Conservation (phyloP, 2,113 vertebrate species). For the Lipophrys pholis region DNA sequence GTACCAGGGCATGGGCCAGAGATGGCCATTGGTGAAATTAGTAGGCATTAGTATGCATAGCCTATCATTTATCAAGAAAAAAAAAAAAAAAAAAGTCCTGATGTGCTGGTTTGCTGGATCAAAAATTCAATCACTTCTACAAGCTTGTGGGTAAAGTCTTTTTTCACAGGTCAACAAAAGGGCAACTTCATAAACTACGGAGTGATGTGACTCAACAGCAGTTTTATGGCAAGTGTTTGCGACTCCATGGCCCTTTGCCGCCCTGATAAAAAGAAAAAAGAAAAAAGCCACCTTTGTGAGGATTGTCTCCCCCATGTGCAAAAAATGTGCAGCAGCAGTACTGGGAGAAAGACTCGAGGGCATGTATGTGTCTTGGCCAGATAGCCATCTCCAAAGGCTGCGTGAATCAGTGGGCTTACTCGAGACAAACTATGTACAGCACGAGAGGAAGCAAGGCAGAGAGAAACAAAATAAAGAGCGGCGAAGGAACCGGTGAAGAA, state of each 20-base stretch:
- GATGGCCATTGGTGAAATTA: slow-evolving; percentile 29
- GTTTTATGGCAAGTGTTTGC: slow-evolving; percentile 51
- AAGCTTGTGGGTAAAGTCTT: neutral
- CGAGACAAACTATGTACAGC: slow-evolving; percentile 67
- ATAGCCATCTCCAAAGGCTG: slow-evolving; percentile 76
- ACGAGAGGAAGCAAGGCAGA: slow-evolving; percentile 32
- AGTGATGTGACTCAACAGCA: slow-evolving; percentile 46
- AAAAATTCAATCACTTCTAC: slow-evolving; percentile 2
- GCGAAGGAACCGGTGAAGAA: neutral
- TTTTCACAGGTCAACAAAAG: slow-evolving; percentile 38
- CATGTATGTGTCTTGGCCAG: slow-evolving; percentile 65
- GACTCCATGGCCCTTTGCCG: slow-evolving; percentile 27
- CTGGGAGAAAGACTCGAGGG: slow-evolving; percentile 57
- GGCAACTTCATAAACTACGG: slow-evolving; percentile 26
- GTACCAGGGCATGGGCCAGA: slow-evolving; percentile 20
- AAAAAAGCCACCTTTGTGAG: slow-evolving; percentile 72
- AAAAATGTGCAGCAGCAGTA: slow-evolving; percentile 61
- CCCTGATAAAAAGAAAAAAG: slow-evolving; percentile 2
- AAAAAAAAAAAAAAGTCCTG: neutral
- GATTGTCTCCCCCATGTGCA: slow-evolving; percentile 50
- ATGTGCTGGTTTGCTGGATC: too few species aligned
- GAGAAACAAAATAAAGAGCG: slow-evolving; percentile 30
- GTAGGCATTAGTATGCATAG: slow-evolving; percentile 9
- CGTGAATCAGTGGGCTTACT: slow-evolving; percentile 74
- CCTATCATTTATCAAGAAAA: neutral